These are phyloP conservation scores for Steromphala cineraria DNA, from an alignment of 2,888 invertebrate species.

Conservation along the genomic window DNA sequence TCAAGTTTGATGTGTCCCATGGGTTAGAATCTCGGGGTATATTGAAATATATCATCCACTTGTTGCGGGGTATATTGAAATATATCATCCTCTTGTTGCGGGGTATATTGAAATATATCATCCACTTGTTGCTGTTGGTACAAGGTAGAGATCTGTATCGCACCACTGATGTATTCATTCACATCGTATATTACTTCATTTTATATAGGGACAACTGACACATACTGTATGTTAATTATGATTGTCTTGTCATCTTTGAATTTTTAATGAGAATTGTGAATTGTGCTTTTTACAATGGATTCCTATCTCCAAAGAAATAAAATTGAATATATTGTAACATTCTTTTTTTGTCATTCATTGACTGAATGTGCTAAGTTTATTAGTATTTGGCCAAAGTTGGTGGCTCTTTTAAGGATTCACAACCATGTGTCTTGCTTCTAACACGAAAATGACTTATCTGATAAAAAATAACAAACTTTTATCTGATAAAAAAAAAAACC, in stretches of 20 bases:
- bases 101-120: background rate
- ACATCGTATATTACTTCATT: background rate
- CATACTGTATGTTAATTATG: background rate
- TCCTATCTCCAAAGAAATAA: conserved; percentile 2
- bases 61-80: background rate
- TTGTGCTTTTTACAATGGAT: background rate
- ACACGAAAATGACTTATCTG: no score
- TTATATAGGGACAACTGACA: background rate
- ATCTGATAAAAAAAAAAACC: no score
- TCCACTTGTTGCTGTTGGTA: background rate
- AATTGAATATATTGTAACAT: background rate
- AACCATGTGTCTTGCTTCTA: no score
- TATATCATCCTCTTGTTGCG: background rate
- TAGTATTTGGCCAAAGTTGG: no score
- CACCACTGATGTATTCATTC: background rate
- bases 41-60: background rate
- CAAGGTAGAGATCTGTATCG: background rate
- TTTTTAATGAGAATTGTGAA: background rate
- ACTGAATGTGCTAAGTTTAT: no score
- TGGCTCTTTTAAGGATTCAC: no score
- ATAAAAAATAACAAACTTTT: no score
- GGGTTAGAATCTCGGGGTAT: background rate
- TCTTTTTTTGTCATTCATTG: no score
- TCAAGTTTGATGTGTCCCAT: background rate
- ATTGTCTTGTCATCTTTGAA: background rate